These are phyloP conservation scores for Catagonus wagneri DNA, from an alignment of 2,113 vertebrate species.

Conservation along the genomic window DNA sequence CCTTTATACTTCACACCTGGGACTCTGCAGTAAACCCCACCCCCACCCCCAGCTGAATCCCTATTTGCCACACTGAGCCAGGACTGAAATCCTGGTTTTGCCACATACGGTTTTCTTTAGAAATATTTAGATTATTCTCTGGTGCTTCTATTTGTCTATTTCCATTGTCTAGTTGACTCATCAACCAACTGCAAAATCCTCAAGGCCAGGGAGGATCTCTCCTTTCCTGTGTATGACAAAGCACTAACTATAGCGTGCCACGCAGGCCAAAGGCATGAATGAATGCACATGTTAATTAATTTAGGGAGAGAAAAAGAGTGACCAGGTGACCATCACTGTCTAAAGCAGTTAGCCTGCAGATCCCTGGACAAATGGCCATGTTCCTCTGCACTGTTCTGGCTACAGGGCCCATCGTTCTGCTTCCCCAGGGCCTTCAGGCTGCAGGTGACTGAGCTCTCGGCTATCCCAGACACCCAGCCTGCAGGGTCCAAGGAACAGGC, in stretches of 20 bases:
- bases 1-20: not conserved
- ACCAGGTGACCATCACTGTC: not conserved
- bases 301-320: not conserved
- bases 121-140: not conserved
- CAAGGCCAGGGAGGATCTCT: not conserved
- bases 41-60: not conserved
- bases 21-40: not conserved
- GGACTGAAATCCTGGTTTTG: not conserved
- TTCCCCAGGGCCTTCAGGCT: not conserved
- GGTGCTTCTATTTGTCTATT: not conserved
- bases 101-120: not conserved
- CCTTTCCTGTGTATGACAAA: not conserved
- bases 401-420: not conserved
- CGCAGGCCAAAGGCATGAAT: not conserved
- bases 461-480: not conserved
- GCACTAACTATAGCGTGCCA: not conserved
- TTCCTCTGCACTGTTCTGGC: not conserved
- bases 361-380: too few species aligned
- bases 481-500: not conserved
- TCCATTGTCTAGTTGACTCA: not conserved
- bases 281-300: not conserved
- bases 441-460: not conserved
- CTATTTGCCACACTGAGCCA: not conserved
- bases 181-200: not conserved
- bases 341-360: not conserved